Percentiles rank a stretch among this genome's conserved stretches.
Evolutionary conservation across 2,888 invertebrate genomes (phyloP).

Genomic region (Heteromyza rotundicornis): DNA sequence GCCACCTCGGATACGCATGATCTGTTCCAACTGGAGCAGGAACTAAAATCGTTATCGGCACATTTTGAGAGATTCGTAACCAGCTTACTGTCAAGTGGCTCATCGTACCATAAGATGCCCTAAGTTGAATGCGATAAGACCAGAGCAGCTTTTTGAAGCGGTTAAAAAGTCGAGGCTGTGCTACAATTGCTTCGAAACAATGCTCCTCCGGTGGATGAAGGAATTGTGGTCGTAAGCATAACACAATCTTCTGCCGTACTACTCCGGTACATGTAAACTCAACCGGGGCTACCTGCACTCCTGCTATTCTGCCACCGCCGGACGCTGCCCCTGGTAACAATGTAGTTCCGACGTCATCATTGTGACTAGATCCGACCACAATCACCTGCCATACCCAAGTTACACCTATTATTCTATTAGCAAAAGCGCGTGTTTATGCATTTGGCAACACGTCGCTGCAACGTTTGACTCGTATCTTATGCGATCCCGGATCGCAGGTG

Average conservation of each 20-base stretch:
- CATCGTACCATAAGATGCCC: slow-evolving; percentile 10
- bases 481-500: slow-evolving; percentile 30
- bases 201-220: slow-evolving; percentile 12
- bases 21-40: not conserved
- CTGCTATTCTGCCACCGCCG: not conserved
- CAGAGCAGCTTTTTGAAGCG: slow-evolving; percentile 15
- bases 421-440: slow-evolving; percentile 19
- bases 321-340: not conserved
- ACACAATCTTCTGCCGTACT: slow-evolving; percentile 8
- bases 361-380: not conserved
- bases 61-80: not conserved
- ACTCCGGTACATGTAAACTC: not conserved
- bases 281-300: not conserved
- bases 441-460: slow-evolving; percentile 1
- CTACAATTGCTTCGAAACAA: slow-evolving; percentile 18
- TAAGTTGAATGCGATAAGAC: slow-evolving; percentile 6
- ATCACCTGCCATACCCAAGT: not conserved
- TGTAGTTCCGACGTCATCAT: not conserved
- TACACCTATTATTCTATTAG: slow-evolving; percentile 15
- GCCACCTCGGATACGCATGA: not conserved
- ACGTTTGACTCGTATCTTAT: slow-evolving; percentile 17
- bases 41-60: not conserved
- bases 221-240: slow-evolving; percentile 10
- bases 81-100: slow-evolving; percentile 9
- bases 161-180: slow-evolving; percentile 10